Evolutionary conservation across 2,888 invertebrate genomes (phyloP).

Genomic region (Aphidoletes aphidimyza): DNA sequence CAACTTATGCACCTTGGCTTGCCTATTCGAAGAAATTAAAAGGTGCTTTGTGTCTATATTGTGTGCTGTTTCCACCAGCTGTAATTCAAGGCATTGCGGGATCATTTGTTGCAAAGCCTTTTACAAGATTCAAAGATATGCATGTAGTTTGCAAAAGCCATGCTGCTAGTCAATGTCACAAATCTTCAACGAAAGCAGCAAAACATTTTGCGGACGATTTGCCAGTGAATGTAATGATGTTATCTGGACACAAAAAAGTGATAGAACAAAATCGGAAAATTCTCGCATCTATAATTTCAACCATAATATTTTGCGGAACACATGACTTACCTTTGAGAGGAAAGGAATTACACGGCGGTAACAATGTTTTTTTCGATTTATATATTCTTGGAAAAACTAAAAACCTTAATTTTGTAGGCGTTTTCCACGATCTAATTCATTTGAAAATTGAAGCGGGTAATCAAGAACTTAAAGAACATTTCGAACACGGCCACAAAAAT

Average conservation of each 20-base stretch:
- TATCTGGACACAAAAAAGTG: conserved; percentile 55
- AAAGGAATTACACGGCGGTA: conserved; percentile 58
- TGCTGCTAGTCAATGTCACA: neutral
- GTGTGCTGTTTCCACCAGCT: no score
- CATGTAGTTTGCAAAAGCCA: neutral
- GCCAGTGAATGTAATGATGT: conserved; percentile 57
- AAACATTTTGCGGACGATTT: neutral
- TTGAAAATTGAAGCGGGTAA: conserved; percentile 60
- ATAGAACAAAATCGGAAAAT: conserved; percentile 56
- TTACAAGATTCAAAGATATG: neutral
- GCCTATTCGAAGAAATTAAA: no score
- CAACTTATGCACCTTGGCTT: no score
- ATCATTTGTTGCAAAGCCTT: neutral
- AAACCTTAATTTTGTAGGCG: neutral
- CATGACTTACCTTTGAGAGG: conserved; percentile 60
- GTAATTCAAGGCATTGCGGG: neutral
- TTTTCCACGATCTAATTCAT: conserved; percentile 58
- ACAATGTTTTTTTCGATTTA: neutral
- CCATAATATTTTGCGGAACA: conserved; percentile 59
- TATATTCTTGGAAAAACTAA: neutral
- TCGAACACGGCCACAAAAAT: conserved; percentile 60
- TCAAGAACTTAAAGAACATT: conserved; percentile 60
- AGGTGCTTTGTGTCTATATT: no score
- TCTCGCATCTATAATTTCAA: conserved; percentile 57
- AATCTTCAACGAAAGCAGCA: neutral